Evolutionary conservation across 2,113 vertebrate genomes (phyloP).

Genomic region (Oncorhynchus keta): DNA sequence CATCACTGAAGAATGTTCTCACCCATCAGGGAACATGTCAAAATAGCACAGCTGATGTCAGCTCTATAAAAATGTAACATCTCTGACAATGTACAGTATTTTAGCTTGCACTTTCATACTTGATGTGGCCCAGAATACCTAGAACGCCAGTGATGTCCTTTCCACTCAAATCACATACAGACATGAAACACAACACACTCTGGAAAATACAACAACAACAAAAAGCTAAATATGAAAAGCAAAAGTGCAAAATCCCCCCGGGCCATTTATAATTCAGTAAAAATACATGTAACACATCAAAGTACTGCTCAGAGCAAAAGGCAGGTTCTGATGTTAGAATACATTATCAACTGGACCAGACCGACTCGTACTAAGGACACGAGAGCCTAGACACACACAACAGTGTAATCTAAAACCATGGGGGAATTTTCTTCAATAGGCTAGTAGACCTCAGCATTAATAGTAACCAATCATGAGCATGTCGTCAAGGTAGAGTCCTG

Average conservation of each 20-base stretch:
- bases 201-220: background rate
- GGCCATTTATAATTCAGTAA: background rate
- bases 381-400: background rate
- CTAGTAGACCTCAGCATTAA: background rate
- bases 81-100: background rate
- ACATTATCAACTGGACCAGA: conserved; percentile 3
- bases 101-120: background rate
- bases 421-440: too few relatives aligned
- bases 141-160: background rate
- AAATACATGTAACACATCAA: background rate
- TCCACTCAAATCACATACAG: background rate
- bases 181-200: background rate
- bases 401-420: background rate
- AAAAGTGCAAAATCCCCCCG: background rate
- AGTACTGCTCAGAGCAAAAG: background rate
- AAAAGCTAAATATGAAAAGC: background rate
- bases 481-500: background rate
- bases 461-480: background rate
- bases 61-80: background rate
- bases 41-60: conserved; percentile 1
- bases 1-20: background rate
- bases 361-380: background rate
- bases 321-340: background rate
- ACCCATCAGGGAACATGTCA: too few relatives aligned
- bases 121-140: background rate